A percentile compares a stretch with the other conserved stretches of the same genome.
Evolutionary conservation across 2,888 invertebrate species (phyloP).

Genomic region (Willowsia nigromaculata): DNA sequence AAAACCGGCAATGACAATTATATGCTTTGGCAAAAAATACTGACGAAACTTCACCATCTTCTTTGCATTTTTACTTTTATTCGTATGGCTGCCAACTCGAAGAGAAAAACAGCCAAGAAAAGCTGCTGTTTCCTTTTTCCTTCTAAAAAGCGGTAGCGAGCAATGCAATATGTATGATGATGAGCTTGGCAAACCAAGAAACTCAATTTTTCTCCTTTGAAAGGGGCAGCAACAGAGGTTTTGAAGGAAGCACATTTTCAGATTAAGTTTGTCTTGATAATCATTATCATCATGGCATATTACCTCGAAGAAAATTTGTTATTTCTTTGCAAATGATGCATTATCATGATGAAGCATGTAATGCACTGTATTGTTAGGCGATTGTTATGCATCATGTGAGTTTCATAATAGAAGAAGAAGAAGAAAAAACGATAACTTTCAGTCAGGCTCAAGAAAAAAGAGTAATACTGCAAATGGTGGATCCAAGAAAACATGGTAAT

Average conservation of each 20-base stretch:
- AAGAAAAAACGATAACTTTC: no score
- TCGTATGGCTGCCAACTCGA: neutral
- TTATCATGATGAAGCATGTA: slow-evolving; percentile 1
- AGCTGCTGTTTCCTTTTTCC: neutral
- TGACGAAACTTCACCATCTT: slow-evolving; percentile 18
- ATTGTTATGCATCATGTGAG: neutral
- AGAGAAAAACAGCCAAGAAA: neutral
- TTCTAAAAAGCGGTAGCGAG: neutral
- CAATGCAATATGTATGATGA: neutral
- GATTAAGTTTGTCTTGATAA: neutral
- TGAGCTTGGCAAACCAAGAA: neutral
- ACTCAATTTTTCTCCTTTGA: neutral
- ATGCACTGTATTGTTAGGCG: neutral
- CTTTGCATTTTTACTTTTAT: slow-evolving; percentile 25
- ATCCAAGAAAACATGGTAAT: neutral
- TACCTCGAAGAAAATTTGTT: neutral
- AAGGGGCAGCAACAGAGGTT: neutral
- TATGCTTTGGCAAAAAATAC: slow-evolving; percentile 41
- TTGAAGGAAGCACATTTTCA: neutral
- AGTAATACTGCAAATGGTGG: no score
- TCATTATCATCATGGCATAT: neutral
- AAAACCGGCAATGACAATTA: slow-evolving; percentile 22
- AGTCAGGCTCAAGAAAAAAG: no score
- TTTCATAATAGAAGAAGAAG: no score
- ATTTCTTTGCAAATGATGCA: slow-evolving; percentile 44